Evolutionary conservation across 1,140 invertebrate species (phyloP).

Genomic region (Ceratina australensis): DNA sequence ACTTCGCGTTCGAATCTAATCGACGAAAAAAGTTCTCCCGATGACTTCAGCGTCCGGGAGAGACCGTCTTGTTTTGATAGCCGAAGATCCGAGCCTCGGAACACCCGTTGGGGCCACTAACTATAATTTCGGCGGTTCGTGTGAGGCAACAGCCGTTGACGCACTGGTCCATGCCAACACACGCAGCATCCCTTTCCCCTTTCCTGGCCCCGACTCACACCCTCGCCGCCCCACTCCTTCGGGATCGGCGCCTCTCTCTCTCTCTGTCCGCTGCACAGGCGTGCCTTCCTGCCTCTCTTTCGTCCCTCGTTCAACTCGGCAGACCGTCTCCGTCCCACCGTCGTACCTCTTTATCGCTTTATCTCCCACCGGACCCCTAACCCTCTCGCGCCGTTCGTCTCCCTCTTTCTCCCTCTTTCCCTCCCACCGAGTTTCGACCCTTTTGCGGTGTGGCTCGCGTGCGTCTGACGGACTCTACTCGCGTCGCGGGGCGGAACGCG

Average conservation of each 20-base stretch:
- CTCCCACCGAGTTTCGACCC: conserved; percentile 52
- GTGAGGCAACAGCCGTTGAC: conserved; percentile 80
- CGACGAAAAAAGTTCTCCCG: too few relatives aligned
- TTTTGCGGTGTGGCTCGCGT: conserved; percentile 68
- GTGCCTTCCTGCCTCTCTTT: conserved; percentile 40
- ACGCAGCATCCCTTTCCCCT: conserved; percentile 78
- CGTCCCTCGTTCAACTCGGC: conserved; percentile 63
- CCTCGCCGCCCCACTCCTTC: conserved; percentile 60
- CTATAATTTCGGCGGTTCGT: conserved; percentile 80
- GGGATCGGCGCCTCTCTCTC: conserved; percentile 22
- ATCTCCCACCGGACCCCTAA: conserved; percentile 63
- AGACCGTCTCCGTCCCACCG: conserved; percentile 57
- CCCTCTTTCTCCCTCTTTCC: conserved; percentile 45
- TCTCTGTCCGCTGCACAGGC: too few relatives aligned
- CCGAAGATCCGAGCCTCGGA: conserved; percentile 53
- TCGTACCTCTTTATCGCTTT: conserved; percentile 64
- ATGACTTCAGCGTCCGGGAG: too few relatives aligned
- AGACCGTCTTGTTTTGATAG: conserved; percentile 31
- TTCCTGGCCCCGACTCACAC: conserved; percentile 64
- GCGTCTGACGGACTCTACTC: conserved; percentile 55
- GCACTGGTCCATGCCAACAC: conserved; percentile 80
- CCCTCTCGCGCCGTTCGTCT: conserved; percentile 34
- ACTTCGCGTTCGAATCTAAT: too few relatives aligned
- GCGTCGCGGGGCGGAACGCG: conserved; percentile 44
- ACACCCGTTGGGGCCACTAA: conserved; percentile 73